Conservation (phyloP, 1,140 invertebrate species). For the Cepaea nemoralis region DNA sequence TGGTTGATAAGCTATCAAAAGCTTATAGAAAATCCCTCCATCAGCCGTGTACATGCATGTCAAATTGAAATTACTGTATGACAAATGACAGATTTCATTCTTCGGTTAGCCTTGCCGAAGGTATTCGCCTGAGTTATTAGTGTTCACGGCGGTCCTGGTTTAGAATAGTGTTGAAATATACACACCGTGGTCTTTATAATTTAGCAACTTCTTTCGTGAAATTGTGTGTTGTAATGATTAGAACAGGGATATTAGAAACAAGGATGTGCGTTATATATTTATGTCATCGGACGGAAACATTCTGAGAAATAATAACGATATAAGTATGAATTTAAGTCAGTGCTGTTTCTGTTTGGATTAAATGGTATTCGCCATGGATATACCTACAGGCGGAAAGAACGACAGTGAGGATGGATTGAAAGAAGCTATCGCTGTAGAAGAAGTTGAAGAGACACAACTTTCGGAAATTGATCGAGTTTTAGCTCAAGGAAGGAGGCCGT, state of each 20-base stretch:
- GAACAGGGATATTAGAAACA: not conserved
- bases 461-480: constrained; percentile 34
- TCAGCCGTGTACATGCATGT: not conserved
- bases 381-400: not conserved
- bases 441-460: not conserved
- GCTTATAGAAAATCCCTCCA: not conserved
- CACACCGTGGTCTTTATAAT: not conserved
- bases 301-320: too few species aligned
- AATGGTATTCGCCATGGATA: not conserved
- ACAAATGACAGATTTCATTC: not conserved
- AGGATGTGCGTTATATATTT: not conserved
- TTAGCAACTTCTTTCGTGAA: not conserved
- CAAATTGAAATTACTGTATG: not conserved
- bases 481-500: constrained; percentile 33
- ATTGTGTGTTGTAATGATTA: not conserved
- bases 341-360: not conserved
- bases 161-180: not conserved
- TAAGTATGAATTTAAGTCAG: not conserved
- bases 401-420: not conserved
- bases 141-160: not conserved
- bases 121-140: not conserved
- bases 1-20: constrained; percentile 4
- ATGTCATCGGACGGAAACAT: not conserved
- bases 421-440: not conserved
- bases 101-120: not conserved